A percentile compares a stretch with the other conserved stretches of the same genome.
These are phyloP conservation scores for Manduca sexta DNA, from an alignment of 1,140 invertebrate species.

Conservation along the genomic window DNA sequence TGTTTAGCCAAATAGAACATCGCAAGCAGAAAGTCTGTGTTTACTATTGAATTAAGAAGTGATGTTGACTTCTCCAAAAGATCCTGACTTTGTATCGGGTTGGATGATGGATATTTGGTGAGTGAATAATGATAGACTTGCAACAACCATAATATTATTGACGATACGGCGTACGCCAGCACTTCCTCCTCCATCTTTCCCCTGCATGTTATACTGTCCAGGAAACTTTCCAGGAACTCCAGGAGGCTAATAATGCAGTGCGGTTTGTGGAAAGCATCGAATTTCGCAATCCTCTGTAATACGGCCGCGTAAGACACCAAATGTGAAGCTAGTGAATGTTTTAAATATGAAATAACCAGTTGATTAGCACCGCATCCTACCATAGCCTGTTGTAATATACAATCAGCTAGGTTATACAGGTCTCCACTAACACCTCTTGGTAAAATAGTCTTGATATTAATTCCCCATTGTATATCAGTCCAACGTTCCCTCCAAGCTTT, in stretches of 20 bases:
- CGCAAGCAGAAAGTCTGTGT: constrained; percentile 83
- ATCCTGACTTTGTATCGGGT: constrained; percentile 73
- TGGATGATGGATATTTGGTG: constrained; percentile 62
- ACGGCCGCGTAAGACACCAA: constrained; percentile 93
- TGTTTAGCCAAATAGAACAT: constrained; percentile 89
- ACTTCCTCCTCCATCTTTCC: constrained; percentile 88
- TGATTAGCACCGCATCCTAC: constrained; percentile 94
- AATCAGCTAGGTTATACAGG: constrained; percentile 93
- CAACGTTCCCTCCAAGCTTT: constrained; percentile 95
- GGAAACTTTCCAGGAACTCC: constrained; percentile 88
- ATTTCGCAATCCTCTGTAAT: constrained; percentile 90
- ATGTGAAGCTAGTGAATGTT: constrained; percentile 92
- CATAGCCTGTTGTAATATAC: constrained; percentile 93
- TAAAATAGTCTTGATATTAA: constrained; percentile 92
- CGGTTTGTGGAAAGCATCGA: constrained; percentile 90
- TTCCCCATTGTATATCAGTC: constrained; percentile 96
- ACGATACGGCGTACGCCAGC: constrained; percentile 82
- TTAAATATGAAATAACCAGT: constrained; percentile 91
- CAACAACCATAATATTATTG: constrained; percentile 87
- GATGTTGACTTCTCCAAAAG: constrained; percentile 81
- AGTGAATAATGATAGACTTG: constrained; percentile 82
- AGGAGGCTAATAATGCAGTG: constrained; percentile 90
- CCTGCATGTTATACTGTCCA: constrained; percentile 78
- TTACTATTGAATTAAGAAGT: constrained; percentile 81
- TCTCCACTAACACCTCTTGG: constrained; percentile 91